These are phyloP conservation scores for Sciurus vulgaris DNA, from an alignment of 2,797 vertebrate genomes.

Conservation along the genomic window DNA sequence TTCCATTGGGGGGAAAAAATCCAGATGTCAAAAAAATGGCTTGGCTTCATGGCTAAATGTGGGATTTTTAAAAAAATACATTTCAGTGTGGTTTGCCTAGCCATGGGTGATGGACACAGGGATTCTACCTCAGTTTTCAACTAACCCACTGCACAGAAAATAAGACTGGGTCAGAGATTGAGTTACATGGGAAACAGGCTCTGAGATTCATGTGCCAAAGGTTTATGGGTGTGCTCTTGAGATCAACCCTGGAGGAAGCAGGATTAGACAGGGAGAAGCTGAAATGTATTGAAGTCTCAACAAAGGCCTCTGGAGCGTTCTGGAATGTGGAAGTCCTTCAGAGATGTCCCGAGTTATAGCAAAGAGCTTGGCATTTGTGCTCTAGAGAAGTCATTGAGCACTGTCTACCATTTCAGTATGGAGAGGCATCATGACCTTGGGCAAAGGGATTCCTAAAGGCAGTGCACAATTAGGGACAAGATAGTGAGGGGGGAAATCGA, in stretches of 20 bases:
- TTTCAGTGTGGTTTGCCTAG: background rate
- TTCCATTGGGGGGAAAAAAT: background rate
- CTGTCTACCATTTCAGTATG: background rate
- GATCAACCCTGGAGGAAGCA: background rate
- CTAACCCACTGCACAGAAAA: background rate
- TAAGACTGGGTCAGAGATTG: background rate
- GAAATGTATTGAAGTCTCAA: background rate
- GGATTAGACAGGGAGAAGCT: background rate
- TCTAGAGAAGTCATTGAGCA: background rate
- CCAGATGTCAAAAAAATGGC: background rate
- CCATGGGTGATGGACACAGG: background rate
- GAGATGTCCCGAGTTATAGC: background rate
- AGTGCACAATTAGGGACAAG: background rate
- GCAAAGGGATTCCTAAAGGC: background rate
- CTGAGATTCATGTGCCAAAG: background rate
- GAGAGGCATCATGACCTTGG: background rate
- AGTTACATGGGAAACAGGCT: slow-evolving; percentile 34
- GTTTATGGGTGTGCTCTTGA: background rate
- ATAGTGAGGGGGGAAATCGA: background rate
- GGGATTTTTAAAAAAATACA: background rate
- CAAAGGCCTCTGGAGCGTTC: background rate
- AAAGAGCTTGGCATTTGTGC: background rate
- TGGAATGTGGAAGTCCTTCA: background rate
- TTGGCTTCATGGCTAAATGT: background rate
- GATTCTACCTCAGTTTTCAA: background rate